Conservation (phyloP, 1,140 invertebrate species). For the Pseudomyrmex sp. region DNA sequence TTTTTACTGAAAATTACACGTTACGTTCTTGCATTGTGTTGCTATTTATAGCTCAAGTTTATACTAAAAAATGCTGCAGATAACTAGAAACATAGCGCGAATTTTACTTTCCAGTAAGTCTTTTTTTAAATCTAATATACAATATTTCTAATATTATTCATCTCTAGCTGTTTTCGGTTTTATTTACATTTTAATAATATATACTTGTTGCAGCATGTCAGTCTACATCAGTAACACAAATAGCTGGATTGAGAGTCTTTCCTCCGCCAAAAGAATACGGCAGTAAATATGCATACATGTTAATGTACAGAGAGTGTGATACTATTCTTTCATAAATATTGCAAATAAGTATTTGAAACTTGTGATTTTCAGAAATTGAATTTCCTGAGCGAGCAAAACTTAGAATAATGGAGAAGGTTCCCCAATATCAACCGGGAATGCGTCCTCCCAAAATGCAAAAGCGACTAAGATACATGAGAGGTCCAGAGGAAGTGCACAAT, state of each 20-base stretch:
- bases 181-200: background rate
- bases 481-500: constrained; percentile 95
- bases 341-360: background rate
- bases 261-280: constrained; percentile 86
- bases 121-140: too few species aligned
- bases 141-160: background rate
- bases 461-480: constrained; percentile 92
- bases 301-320: background rate
- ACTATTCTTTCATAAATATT: background rate
- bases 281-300: constrained; percentile 80
- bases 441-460: constrained; percentile 94
- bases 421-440: constrained; percentile 88
- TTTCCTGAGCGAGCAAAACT: constrained; percentile 90
- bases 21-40: background rate
- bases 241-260: constrained; percentile 88
- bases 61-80: constrained; percentile 37
- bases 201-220: constrained; percentile 5
- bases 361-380: constrained; percentile 87
- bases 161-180: background rate
- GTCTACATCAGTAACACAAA: constrained; percentile 64
- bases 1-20: background rate
- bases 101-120: constrained; percentile 63
- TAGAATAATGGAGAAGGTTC: constrained; percentile 89
- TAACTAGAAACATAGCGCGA: background rate
- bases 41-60: background rate